phyloP scores from a whole-genome alignment of 2,888 invertebrate genomes.

The Ceratothoa steindachneri region DNA sequence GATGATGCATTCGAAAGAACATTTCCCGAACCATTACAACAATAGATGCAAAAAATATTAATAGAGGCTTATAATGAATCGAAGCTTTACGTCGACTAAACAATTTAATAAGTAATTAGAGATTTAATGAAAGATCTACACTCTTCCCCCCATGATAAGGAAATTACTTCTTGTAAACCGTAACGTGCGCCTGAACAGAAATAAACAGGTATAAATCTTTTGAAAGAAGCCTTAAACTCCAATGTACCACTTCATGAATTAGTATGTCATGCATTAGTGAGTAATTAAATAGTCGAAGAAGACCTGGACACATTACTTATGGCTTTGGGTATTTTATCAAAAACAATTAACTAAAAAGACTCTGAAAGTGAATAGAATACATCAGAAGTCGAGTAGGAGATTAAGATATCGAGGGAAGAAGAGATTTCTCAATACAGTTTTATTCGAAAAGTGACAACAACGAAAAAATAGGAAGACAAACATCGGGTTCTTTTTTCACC shows the following conservation, averaged over 20 bases:
- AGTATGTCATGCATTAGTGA: background rate
- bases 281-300: background rate
- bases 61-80: background rate
- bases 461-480: background rate
- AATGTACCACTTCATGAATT: background rate
- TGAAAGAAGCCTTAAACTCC: background rate
- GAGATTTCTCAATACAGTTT: background rate
- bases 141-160: too few species aligned
- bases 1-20: too few species aligned
- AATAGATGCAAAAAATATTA: background rate
- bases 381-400: background rate
- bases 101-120: too few species aligned
- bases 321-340: background rate
- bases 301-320: background rate
- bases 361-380: too few species aligned
- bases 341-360: too few species aligned
- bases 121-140: too few species aligned
- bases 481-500: background rate
- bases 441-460: background rate
- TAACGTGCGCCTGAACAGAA: too few species aligned
- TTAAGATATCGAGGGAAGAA: background rate
- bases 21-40: background rate
- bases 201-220: background rate
- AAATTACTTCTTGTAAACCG: too few species aligned
- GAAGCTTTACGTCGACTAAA: background rate